These are phyloP conservation scores for Macrotis lagotis DNA, from an alignment of 2,113 vertebrate genomes.

Conservation along the genomic window DNA sequence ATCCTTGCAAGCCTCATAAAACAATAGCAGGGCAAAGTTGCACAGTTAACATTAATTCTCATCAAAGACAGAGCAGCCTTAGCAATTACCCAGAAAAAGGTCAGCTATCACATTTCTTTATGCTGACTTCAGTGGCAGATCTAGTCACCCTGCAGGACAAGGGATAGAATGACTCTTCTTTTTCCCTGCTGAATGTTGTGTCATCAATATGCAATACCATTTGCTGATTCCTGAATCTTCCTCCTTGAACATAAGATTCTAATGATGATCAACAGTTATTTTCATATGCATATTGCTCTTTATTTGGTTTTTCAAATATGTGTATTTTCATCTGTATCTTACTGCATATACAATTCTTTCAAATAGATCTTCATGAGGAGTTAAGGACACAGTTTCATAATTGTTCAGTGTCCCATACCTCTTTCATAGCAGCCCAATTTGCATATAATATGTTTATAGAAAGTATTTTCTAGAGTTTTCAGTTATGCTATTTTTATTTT, in stretches of 20 bases:
- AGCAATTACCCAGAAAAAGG: conserved; percentile 57
- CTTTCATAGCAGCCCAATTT: not conserved
- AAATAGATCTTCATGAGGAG: not conserved
- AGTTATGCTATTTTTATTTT: not conserved
- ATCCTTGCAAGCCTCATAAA: conserved; percentile 57
- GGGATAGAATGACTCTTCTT: not conserved
- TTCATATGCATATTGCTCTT: not conserved
- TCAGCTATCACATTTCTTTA: conserved; percentile 57
- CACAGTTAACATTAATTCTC: conserved; percentile 65
- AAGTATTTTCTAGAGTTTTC: not conserved
- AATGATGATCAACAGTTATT: conserved; percentile 20
- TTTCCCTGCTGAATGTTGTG: not conserved
- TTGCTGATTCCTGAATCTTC: not conserved
- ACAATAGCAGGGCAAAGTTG: conserved; percentile 59
- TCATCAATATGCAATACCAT: not conserved
- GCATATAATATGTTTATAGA: not conserved
- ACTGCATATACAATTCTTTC: not conserved
- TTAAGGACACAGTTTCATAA: not conserved
- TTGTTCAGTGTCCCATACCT: not conserved
- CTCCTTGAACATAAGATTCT: not conserved
- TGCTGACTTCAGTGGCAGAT: conserved; percentile 48
- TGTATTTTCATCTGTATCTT: not conserved
- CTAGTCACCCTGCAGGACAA: not conserved
- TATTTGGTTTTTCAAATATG: not conserved
- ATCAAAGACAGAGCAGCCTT: conserved; percentile 55